Base-by-base conservation (phyloP, 2,797 vertebrate species). In the Sebastes cheni region DNA sequence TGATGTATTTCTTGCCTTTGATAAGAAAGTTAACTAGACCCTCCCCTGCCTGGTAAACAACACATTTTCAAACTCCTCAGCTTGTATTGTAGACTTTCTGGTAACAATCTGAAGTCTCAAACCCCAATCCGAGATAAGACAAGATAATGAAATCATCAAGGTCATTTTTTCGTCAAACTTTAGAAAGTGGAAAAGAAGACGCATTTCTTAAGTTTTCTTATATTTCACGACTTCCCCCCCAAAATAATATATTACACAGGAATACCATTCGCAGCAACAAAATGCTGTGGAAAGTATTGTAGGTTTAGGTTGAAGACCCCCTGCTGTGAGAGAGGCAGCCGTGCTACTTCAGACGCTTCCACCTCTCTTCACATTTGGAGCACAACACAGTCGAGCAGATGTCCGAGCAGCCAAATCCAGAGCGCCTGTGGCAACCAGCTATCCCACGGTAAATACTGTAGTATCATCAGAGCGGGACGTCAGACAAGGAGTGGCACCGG, bases 361-460 rank as follows among this genome's bases (percentile, higher is more conserved):
- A 79, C 75, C 56, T 83, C 79, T 61, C 50, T 86, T 82, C 81
- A 77, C 77, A 91, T 88, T 89, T 82, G 84, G 82, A 79, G 58
- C 75, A 67, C 56, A 55, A 56, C 73, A 75, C 73, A 73, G 34
- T 62, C 16, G 9, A 39, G 58, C 68, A 80, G 67, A 79, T 77
- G 77, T 58, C 36, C 11, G 27, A 32, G 79, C 65, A 75, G 66
- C 56, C 71, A 30, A 29, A 29, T 30, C 55, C 42, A 52, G 23
- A 34, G 55, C 29, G 60, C 30, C 61, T 65, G 60, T 36, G 52
- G 60, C 42, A 39, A 69, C 42, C 32, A 32, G 75, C 34, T 22
- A 42, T 67, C 58, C 11, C 64, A 46, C 77, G 56, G 65, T 56
- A 42, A 80, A 73, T 30, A 61, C 56, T 58, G 70, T 4, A 34